Conservation (phyloP, 2,113 vertebrate species). For the human (Homo sapiens) region DNA sequence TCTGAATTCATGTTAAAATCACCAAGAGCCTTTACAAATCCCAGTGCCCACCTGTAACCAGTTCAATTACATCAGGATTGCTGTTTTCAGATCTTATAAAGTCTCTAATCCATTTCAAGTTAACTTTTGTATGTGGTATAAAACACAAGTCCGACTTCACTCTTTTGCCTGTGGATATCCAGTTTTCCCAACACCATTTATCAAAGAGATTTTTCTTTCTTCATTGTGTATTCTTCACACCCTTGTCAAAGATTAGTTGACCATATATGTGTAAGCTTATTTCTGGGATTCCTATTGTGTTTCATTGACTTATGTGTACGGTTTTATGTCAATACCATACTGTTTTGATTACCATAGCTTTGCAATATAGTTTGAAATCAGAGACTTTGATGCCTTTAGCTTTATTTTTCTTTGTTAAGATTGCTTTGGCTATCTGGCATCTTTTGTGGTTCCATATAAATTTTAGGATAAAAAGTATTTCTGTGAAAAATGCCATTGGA, state of each 20-base stretch:
- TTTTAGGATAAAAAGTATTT: neutral
- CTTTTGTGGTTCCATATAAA: neutral
- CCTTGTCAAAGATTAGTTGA: neutral
- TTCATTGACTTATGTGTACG: neutral
- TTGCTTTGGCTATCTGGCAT: neutral
- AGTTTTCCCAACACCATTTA: neutral
- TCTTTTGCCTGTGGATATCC: neutral
- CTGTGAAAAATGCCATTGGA: neutral
- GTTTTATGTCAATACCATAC: neutral
- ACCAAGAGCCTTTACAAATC: neutral
- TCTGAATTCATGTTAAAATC: neutral
- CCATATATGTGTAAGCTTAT: neutral
- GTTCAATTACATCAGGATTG: neutral
- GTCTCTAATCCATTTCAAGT: neutral
- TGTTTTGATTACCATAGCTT: neutral
- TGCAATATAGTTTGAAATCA: neutral
- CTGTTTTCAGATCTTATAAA: neutral
- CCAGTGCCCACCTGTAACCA: neutral
- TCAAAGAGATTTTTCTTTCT: neutral
- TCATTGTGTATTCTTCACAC: neutral
- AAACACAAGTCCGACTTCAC: neutral
- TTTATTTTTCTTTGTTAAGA: neutral
- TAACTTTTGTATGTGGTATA: neutral
- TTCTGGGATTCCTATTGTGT: neutral
- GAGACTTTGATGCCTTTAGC: neutral